A percentile compares a stretch with the other conserved stretches of the same genome.
These are phyloP conservation scores for Chalcosyrphus nemorum DNA, from an alignment of 2,888 invertebrate genomes.

Conservation along the genomic window DNA sequence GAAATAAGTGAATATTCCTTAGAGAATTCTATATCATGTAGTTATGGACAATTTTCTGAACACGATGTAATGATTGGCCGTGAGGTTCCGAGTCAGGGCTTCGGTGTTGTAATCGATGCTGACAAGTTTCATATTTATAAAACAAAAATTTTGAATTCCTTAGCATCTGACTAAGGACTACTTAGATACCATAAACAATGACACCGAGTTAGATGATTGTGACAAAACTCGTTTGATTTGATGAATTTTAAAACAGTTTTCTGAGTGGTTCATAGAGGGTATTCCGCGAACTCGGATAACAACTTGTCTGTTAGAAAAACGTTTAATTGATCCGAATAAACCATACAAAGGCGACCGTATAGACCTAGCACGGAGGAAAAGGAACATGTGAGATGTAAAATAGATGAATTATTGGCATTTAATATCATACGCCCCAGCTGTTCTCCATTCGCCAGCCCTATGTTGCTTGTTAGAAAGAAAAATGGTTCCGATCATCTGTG, in stretches of 20 bases:
- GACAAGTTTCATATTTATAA: not conserved
- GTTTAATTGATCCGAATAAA: conserved; percentile 33
- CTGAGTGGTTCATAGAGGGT: conserved; percentile 7
- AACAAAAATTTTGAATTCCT: not conserved
- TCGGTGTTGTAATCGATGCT: not conserved
- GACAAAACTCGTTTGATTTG: not conserved
- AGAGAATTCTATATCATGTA: conserved; percentile 2
- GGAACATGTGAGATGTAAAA: conserved; percentile 3
- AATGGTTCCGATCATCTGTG: too few species aligned
- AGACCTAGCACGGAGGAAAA: too few species aligned
- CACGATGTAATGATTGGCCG: not conserved
- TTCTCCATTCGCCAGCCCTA: conserved; percentile 29
- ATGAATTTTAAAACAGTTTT: not conserved
- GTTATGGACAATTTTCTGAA: not conserved
- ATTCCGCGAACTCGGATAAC: conserved; percentile 12
- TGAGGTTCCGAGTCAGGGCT: not conserved
- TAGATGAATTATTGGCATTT: conserved; percentile 15
- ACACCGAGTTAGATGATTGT: not conserved
- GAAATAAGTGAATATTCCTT: not conserved
- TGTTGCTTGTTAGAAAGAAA: conserved; percentile 3
- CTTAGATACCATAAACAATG: conserved; percentile 2
- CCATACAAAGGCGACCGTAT: conserved; percentile 20
- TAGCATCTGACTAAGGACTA: not conserved
- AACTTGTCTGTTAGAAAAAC: conserved; percentile 27
- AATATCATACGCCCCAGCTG: conserved; percentile 22